Evolutionary conservation across 2,797 vertebrate species (phyloP).

Genomic region (Pitangus sulphuratus): DNA sequence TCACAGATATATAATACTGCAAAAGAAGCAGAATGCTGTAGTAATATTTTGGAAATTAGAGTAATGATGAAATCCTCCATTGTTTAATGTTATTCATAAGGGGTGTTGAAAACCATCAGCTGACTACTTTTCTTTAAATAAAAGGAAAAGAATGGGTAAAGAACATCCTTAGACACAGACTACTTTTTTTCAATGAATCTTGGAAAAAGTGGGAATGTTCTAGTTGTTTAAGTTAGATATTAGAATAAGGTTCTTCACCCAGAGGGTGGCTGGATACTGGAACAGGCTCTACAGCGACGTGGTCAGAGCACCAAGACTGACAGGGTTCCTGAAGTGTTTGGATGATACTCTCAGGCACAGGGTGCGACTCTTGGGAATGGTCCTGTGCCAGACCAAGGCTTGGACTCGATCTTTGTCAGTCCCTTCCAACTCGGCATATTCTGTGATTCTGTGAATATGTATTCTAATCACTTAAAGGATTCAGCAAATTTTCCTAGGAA

Average conservation of each 20-base stretch:
- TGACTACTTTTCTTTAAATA: not conserved
- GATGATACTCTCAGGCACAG: too few relatives aligned
- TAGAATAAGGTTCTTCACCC: too few relatives aligned
- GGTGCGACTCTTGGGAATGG: too few relatives aligned
- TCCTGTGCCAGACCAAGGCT: too few relatives aligned
- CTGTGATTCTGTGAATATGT: too few relatives aligned
- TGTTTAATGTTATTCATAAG: not conserved
- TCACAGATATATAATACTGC: not conserved
- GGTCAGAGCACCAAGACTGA: too few relatives aligned
- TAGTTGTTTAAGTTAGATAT: too few relatives aligned
- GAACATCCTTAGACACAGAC: not conserved
- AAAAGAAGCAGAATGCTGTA: not conserved
- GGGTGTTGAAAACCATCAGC: rapidly evolving
- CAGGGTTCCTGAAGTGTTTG: too few relatives aligned
- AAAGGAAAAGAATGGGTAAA: not conserved
- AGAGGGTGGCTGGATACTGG: too few relatives aligned
- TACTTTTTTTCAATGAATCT: not conserved
- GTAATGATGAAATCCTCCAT: not conserved
- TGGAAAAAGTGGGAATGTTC: not conserved
- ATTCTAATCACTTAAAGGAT: not conserved
- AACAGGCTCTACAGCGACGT: too few relatives aligned
- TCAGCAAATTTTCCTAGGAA: not conserved
- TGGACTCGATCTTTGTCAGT: too few relatives aligned
- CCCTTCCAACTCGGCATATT: too few relatives aligned
- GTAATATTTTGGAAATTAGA: not conserved